Conservation (phyloP, 1,140 invertebrate genomes). For the Liolophura sinensis region DNA sequence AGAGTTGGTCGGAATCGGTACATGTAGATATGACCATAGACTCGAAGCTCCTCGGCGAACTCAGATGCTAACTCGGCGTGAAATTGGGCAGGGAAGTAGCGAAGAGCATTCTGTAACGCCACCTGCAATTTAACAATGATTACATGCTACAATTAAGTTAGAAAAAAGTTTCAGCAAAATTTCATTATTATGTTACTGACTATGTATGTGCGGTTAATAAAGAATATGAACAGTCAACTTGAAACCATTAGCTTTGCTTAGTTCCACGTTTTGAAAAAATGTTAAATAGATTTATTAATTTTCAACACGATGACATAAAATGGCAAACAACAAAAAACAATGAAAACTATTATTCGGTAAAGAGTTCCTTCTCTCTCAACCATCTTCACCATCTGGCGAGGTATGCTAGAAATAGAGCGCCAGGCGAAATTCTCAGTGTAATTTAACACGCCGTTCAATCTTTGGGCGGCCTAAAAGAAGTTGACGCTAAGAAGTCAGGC, state of each 20-base stretch:
- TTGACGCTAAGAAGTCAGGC: too few species aligned
- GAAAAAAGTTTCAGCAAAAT: not conserved
- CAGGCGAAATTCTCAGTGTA: too few species aligned
- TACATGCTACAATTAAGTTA: not conserved
- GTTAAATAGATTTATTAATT: not conserved
- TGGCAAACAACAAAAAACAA: too few species aligned
- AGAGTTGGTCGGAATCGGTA: slow-evolving; percentile 67
- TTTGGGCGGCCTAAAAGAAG: too few species aligned
- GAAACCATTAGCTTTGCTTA: not conserved
- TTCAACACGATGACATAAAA: too few species aligned
- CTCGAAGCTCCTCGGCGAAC: slow-evolving; percentile 65
- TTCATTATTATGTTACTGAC: too few species aligned
- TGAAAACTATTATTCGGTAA: too few species aligned
- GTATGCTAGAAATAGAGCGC: too few species aligned
- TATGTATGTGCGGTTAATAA: not conserved
- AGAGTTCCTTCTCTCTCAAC: too few species aligned
- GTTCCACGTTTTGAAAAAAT: not conserved
- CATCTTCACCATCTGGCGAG: too few species aligned
- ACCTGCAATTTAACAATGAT: slow-evolving; percentile 46
- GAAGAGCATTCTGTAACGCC: slow-evolving; percentile 67
- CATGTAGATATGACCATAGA: slow-evolving; percentile 74
- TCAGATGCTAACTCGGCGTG: slow-evolving; percentile 64
- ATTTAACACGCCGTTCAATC: too few species aligned
- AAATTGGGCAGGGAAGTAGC: slow-evolving; percentile 66
- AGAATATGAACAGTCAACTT: not conserved